These are phyloP conservation scores for Emydura subglobosa DNA, from an alignment of 2,113 vertebrate species.

Conservation along the genomic window DNA sequence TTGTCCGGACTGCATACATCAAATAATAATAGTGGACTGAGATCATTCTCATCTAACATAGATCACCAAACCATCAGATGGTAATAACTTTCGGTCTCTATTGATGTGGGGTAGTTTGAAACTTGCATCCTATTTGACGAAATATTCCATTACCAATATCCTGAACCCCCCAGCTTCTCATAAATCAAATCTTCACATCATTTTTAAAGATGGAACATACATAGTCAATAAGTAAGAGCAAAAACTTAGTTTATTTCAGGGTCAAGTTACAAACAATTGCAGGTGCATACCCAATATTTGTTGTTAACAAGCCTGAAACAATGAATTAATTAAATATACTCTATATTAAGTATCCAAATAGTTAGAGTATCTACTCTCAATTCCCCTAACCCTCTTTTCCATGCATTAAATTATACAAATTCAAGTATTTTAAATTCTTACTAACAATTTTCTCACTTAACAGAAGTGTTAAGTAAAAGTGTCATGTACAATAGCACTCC, in stretches of 20 bases:
- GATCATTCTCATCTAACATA: background rate
- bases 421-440: background rate
- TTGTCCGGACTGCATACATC: no score
- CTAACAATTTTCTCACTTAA: background rate
- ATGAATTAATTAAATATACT: background rate
- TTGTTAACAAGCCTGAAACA: background rate
- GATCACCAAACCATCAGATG: background rate
- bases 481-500: background rate
- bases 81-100: background rate
- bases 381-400: background rate
- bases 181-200: background rate
- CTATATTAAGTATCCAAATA: background rate
- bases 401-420: background rate
- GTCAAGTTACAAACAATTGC: background rate
- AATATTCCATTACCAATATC: background rate
- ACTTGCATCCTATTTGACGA: no score
- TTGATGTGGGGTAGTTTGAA: background rate
- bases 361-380: background rate
- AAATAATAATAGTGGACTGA: background rate
- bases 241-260: background rate
- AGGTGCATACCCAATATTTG: background rate
- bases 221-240: background rate
- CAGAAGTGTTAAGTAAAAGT: conserved; percentile 4
- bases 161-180: background rate
- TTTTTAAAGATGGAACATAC: background rate